Base-by-base conservation (phyloP, 2,888 invertebrate species). In the Acanthococcus lagerstroemiae region DNA sequence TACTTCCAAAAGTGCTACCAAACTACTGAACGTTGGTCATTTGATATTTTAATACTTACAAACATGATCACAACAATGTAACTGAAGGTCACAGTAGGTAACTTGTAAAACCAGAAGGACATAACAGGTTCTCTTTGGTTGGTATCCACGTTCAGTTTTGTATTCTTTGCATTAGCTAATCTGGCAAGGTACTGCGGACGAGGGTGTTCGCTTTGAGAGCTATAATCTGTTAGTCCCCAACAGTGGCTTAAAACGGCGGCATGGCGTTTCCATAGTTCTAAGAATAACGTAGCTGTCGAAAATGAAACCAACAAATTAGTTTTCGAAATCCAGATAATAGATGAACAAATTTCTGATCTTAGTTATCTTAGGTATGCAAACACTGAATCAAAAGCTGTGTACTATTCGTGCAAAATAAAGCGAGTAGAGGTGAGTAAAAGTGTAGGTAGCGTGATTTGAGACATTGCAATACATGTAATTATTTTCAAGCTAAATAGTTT, bases 261-360 rank as follows among this genome's bases (percentile, higher is more conserved):
- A 76, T 94, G 95, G 22, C 95, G 82, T 78, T 95, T 96, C 96
- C 96, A 97, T 69, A 94, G 79, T 78, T 97, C 96, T 74, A 95
- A 78, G 80, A 96, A 97, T 71, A 92, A 81, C 0, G 94, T 86
- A 71, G 88, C 90, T 87, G 72, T 22, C 7, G 3, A 52, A 9
- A 19, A 52, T 12, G 7, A 30, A 55, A 15, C 27, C n/a, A 55
- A 30, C 17, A 50, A 50, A 55, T 24, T 22, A 55, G n/a, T n/a
- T n/a, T n/a, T n/a, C n/a, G n/a, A n/a, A n/a, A n/a, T n/a, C n/a
- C n/a, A n/a, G n/a, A n/a, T n/a, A n/a, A n/a, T n/a, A n/a, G n/a
- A n/a, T n/a, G n/a, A n/a, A n/a, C n/a, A n/a, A n/a, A n/a, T n/a
- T n/a, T n/a, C n/a, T n/a, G n/a, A n/a, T n/a, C n/a, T n/a, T n/a